Evolutionary conservation across 2,888 invertebrate genomes (phyloP), one percentile per base, ranked within the genome.

Genomic region (Shargacucullia verbasci): DNA sequence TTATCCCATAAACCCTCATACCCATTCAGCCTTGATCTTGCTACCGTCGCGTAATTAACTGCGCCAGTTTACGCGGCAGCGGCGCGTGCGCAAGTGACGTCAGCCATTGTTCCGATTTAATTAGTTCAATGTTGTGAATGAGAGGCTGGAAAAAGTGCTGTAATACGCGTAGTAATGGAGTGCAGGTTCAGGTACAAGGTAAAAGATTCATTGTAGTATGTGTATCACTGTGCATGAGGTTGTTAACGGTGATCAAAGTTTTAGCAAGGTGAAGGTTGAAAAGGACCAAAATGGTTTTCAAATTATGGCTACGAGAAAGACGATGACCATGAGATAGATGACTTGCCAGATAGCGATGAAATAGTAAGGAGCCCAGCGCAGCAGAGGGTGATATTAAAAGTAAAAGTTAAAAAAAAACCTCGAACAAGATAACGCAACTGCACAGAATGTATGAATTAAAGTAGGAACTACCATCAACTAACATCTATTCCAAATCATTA

Each of bases 11-110:
- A 4, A 63, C 74, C 58, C 7, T 47, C 43, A 12, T 54, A 31
- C 41, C 55, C 29, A 38, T 49, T 55, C 75, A 82, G 70, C 90
- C 91, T 90, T 92, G 91, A 92, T 90, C 91, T 91, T 91, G 88
- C 81, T 79, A 80, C 80, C 65, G 78, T 56, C 69, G 80, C 73
- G 84, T 85, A 85, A 85, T 87, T 83, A 87, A 80, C 81, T 80
- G 85, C 81, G 77, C 79, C 80, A 75, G 80, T 80, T 78, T 73
- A 74, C 70, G 68, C 70, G 65, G 66, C 62, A 52, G 65, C 73
- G 78, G 82, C 84, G 80, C 81, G 84, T 82, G 87, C 82, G 79
- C 79, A 50, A 5, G 59, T 85, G 82, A 84, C 88, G 87, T 87
- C 86, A 85, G 50, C 81, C 76, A 84, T 84, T 83, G 85, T 85